Conservation (phyloP, 2,113 vertebrate genomes). For the Poeciliopsis turrubarensis region DNA sequence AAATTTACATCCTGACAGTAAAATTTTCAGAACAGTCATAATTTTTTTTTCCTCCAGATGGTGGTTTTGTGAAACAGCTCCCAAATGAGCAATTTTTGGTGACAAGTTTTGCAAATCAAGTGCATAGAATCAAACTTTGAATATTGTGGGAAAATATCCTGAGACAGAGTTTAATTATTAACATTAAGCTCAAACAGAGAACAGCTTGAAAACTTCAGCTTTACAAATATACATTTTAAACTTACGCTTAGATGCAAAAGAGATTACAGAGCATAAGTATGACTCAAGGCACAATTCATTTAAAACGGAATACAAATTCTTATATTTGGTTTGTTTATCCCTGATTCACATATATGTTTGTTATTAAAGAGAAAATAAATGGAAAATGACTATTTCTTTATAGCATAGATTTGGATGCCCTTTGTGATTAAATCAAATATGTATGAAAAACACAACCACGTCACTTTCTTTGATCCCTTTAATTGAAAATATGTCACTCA, state of each 20-base stretch:
- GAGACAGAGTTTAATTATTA: not conserved
- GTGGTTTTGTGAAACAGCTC: conserved; percentile 31
- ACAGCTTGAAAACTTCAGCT: not conserved
- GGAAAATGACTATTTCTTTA: not conserved
- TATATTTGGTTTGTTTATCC: not conserved
- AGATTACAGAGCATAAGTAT: not conserved
- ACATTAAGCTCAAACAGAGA: not conserved
- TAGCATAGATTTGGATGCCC: not conserved
- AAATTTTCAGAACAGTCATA: not conserved
- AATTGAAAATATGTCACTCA: not conserved
- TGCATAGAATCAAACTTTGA: conserved; percentile 54
- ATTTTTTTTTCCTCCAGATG: not conserved
- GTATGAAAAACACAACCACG: not conserved
- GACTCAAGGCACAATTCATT: not conserved
- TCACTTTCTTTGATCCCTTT: not conserved
- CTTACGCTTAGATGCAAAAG: not conserved
- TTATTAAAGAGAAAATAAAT: not conserved
- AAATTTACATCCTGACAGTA: not conserved
- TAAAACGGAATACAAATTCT: no score
- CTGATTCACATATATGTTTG: not conserved
- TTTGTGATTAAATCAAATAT: not conserved
- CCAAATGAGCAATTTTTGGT: conserved; percentile 29
- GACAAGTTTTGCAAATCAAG: conserved; percentile 48
- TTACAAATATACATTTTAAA: not conserved
- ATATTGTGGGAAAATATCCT: conserved; percentile 20